Percentiles rank a stretch among this genome's conserved stretches.
These are phyloP conservation scores for Motacilla tschutschensis DNA, from an alignment of 2,113 vertebrate genomes.

Conservation along the genomic window DNA sequence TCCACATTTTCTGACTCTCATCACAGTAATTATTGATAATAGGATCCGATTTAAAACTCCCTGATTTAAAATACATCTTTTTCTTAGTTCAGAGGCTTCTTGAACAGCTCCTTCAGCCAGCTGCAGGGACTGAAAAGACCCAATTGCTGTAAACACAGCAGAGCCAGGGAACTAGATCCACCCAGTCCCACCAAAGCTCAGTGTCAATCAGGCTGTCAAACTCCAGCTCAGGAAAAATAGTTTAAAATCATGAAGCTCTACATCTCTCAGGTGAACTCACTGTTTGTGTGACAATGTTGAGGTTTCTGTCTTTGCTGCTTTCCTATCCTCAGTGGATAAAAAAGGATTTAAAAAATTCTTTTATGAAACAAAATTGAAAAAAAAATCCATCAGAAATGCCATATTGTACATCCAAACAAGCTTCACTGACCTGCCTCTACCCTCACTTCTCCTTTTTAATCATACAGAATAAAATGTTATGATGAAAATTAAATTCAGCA, in stretches of 20 bases:
- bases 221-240: background rate
- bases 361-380: background rate
- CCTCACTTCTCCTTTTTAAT: background rate
- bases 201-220: background rate
- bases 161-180: background rate
- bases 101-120: background rate
- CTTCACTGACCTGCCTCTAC: background rate
- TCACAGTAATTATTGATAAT: background rate
- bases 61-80: background rate
- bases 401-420: background rate
- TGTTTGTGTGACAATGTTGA: background rate
- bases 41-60: background rate
- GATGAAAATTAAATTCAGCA: background rate
- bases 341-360: rapidly evolving
- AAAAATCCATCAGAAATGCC: background rate
- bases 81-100: background rate
- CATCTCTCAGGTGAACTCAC: background rate
- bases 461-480: background rate
- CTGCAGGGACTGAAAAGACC: background rate
- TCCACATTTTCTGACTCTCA: background rate
- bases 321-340: background rate
- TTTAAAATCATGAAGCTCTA: background rate
- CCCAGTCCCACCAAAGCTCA: background rate
- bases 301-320: background rate
- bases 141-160: background rate